A percentile compares a stretch with the other conserved stretches of the same genome.
These are phyloP conservation scores for Allacma fusca DNA, from an alignment of 2,888 invertebrate species.

Conservation along the genomic window DNA sequence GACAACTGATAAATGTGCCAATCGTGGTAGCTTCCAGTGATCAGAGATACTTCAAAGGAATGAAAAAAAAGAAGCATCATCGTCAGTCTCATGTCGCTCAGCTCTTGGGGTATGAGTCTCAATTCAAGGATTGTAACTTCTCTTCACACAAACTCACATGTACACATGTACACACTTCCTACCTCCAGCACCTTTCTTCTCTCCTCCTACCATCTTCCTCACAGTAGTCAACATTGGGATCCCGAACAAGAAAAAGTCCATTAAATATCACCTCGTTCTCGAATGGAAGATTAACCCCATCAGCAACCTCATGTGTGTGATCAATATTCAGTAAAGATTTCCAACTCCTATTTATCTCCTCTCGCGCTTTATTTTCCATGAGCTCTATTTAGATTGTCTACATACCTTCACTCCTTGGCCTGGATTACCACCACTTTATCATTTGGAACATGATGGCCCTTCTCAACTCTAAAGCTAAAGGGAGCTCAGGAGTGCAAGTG, in stretches of 20 bases:
- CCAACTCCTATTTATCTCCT: constrained; percentile 30
- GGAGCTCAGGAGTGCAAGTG: no score
- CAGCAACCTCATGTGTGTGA: constrained; percentile 33
- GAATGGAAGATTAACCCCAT: constrained; percentile 29
- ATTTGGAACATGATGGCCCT: background rate
- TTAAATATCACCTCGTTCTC: constrained; percentile 28
- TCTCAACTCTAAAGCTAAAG: no score
- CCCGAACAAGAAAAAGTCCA: constrained; percentile 15
- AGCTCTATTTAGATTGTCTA: background rate
- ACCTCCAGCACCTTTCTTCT: background rate
- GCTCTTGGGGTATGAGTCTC: background rate
- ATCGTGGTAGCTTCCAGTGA: constrained; percentile 46
- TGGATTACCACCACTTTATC: constrained; percentile 1
- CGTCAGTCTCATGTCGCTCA: background rate
- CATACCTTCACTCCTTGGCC: background rate
- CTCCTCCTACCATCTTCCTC: background rate
- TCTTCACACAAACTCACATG: no score
- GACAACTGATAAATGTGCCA: constrained; percentile 46
- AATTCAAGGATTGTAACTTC: no score
- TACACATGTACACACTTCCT: background rate
- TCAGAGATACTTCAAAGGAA: constrained; percentile 16
- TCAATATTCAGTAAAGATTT: constrained; percentile 33
- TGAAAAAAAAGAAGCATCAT: constrained; percentile 4
- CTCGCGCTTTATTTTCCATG: background rate
- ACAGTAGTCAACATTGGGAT: constrained; percentile 29